Evolutionary conservation across 2,888 invertebrate species (phyloP).

Genomic region (Rugalucina vietnamica): DNA sequence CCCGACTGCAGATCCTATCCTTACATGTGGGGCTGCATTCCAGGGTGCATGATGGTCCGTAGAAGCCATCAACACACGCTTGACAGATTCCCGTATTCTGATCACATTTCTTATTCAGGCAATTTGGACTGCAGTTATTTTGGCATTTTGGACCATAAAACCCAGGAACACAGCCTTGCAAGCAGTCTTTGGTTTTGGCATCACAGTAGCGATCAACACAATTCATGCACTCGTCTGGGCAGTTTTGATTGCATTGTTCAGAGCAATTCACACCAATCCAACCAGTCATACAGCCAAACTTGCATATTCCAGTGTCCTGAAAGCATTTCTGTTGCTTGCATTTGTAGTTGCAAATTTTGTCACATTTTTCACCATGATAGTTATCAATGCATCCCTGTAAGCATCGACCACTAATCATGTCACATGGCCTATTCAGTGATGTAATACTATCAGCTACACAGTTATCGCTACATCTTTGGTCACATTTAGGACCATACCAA

Average conservation of each 20-base stretch:
- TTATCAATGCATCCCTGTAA: slow-evolving; percentile 50
- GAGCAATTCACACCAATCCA: slow-evolving; percentile 58
- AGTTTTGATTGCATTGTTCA: slow-evolving; percentile 44
- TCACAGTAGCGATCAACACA: slow-evolving; percentile 53
- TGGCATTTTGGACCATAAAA: slow-evolving; percentile 58
- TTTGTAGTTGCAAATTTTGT: slow-evolving; percentile 43
- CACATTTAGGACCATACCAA: slow-evolving; percentile 61
- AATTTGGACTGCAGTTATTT: slow-evolving; percentile 49
- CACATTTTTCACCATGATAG: slow-evolving; percentile 55
- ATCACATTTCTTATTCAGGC: slow-evolving; percentile 45
- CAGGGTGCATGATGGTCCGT: slow-evolving; percentile 35
- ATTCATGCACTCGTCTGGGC: slow-evolving; percentile 49
- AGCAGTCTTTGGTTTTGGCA: slow-evolving; percentile 48
- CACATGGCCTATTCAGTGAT: slow-evolving; percentile 43
- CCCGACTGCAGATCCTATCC: slow-evolving; percentile 16
- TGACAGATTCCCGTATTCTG: slow-evolving; percentile 41
- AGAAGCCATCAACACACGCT: slow-evolving; percentile 33
- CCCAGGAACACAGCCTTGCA: slow-evolving; percentile 56
- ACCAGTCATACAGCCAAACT: slow-evolving; percentile 51
- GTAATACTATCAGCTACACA: slow-evolving; percentile 33
- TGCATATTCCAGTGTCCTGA: slow-evolving; percentile 45
- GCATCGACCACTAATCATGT: slow-evolving; percentile 41
- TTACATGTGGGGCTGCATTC: slow-evolving; percentile 39
- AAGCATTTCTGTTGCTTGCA: slow-evolving; percentile 58
- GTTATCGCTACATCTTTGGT: slow-evolving; percentile 54